Conservation (phyloP, 1,140 invertebrate species). For the Tribolium madens region DNA sequence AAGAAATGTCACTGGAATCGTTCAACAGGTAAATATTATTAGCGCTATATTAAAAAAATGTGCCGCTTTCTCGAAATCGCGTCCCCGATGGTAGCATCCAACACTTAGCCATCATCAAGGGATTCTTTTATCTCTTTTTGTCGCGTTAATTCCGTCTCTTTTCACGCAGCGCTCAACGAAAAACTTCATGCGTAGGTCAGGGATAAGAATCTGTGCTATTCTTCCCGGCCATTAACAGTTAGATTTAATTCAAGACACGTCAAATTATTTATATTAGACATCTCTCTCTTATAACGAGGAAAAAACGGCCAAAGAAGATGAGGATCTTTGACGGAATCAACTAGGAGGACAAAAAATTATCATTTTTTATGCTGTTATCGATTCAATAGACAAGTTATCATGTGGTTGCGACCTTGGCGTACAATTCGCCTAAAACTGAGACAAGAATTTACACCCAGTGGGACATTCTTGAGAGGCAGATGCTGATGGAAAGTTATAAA, state of each 20-base stretch:
- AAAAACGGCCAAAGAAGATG: background rate
- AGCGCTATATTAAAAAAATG: conserved; percentile 14
- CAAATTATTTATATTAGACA: conserved; percentile 34
- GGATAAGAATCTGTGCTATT: conserved; percentile 56
- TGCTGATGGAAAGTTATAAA: background rate
- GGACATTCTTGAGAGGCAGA: background rate
- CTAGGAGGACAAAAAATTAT: background rate
- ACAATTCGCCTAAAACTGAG: background rate
- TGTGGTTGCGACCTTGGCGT: background rate
- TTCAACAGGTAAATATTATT: conserved; percentile 26
- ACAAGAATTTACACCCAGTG: background rate
- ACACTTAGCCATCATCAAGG: conserved; percentile 54
- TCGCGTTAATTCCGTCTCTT: conserved; percentile 48
- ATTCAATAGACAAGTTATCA: background rate
- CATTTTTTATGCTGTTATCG: conserved; percentile 26
- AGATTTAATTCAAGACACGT: conserved; percentile 39
- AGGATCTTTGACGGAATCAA: background rate
- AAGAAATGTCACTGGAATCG: background rate
- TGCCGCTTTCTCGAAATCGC: conserved; percentile 46
- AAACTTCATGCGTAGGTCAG: conserved; percentile 55
- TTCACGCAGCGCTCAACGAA: conserved; percentile 52
- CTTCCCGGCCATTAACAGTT: conserved; percentile 43
- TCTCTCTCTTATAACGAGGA: background rate
- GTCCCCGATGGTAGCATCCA: conserved; percentile 39
- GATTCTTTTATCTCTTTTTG: conserved; percentile 53